These are phyloP conservation scores for Drosophila kanekoi DNA, from an alignment of 2,888 invertebrate species.

Conservation along the genomic window DNA sequence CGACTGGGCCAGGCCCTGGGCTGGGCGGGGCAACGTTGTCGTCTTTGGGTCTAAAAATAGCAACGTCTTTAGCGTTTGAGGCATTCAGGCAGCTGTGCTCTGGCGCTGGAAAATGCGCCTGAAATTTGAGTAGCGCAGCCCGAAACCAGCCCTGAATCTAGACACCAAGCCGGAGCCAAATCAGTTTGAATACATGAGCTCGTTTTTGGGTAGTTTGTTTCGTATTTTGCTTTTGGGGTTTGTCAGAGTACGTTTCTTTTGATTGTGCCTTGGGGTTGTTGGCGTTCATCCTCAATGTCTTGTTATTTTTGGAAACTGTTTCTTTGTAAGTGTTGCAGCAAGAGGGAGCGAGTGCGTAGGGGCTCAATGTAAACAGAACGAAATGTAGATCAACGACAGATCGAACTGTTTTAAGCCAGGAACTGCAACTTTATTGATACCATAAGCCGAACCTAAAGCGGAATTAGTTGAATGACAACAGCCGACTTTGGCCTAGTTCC, in stretches of 20 bases:
- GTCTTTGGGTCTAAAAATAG: constrained; percentile 57
- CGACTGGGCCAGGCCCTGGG: constrained; percentile 32
- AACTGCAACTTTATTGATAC: no score
- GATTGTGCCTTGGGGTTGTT: constrained; percentile 34
- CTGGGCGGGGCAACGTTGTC: constrained; percentile 6
- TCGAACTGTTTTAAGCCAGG: no score
- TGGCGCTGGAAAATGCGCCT: constrained; percentile 55
- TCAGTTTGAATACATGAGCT: constrained; percentile 8
- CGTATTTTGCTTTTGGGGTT: constrained; percentile 31
- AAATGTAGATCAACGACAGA: background rate
- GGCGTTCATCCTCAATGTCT: constrained; percentile 11
- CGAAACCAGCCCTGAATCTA: constrained; percentile 46
- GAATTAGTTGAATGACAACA: no score
- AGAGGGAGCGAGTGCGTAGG: background rate
- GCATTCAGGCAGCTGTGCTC: constrained; percentile 60
- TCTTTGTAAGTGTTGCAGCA: background rate
- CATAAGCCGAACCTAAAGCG: no score
- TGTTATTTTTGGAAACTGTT: constrained; percentile 37
- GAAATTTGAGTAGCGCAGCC: constrained; percentile 65
- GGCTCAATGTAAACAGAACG: background rate
- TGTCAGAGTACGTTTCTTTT: constrained; percentile 44
- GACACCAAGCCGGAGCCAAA: background rate
- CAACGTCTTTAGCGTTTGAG: constrained; percentile 40
- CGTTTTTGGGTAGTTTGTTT: constrained; percentile 36
- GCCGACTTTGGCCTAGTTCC: background rate